Evolutionary conservation across 2,888 invertebrate species (phyloP).

Genomic region (Chymomyza caudatula): DNA sequence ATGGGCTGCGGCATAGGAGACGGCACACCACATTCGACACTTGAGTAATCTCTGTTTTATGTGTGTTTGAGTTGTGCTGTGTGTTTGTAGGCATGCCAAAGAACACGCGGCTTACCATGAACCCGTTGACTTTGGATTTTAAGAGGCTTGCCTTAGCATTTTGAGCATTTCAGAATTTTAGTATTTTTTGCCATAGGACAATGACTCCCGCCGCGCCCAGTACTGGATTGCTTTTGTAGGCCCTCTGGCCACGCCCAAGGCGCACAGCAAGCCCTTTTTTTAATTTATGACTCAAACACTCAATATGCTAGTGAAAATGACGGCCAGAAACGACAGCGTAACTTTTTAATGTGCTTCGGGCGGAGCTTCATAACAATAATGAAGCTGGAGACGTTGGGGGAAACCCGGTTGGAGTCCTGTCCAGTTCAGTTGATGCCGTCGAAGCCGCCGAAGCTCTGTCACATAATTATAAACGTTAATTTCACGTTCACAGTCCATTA

Average conservation of each 20-base stretch:
- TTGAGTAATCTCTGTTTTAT: conserved; percentile 1
- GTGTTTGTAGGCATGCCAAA: background rate
- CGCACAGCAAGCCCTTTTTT: conserved; percentile 39
- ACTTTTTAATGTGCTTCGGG: conserved; percentile 3
- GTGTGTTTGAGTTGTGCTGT: background rate
- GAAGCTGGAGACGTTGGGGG: conserved; percentile 11
- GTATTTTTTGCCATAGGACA: background rate
- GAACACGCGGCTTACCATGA: background rate
- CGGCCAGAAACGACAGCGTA: background rate
- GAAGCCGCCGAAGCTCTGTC: conserved; percentile 44
- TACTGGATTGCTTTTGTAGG: background rate
- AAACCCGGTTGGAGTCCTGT: background rate
- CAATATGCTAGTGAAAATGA: conserved; percentile 30
- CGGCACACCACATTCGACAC: background rate
- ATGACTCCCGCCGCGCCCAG: background rate
- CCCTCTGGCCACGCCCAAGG: background rate
- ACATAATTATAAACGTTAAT: conserved; percentile 72
- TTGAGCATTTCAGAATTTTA: background rate
- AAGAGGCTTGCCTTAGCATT: background rate
- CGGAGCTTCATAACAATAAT: conserved; percentile 24
- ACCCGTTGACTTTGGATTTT: background rate
- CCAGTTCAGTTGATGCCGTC: conserved; percentile 27
- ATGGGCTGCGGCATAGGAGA: background rate
- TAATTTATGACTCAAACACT: conserved; percentile 42
- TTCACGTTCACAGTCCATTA: conserved; percentile 72